Evolutionary conservation across 2,888 invertebrate genomes (phyloP), one percentile per base, ranked within the genome.

Genomic region (Tetranychus piercei): DNA sequence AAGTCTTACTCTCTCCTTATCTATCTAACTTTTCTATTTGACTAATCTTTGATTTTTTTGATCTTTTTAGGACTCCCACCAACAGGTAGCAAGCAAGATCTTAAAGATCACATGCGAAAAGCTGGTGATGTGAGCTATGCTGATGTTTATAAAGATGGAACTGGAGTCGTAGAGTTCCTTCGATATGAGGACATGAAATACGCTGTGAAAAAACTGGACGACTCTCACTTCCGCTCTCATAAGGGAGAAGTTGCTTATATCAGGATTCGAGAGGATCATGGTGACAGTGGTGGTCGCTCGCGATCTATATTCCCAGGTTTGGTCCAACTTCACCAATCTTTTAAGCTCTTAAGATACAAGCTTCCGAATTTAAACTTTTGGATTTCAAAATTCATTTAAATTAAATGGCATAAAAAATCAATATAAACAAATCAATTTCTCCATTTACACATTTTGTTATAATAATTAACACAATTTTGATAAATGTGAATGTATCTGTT

Each of bases 51-150:
- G 23, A 23, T 65, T 44, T 45, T 74, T 20, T 23, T 44, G 4
- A 71, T 20, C 2, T 23, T 23, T 23, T 20, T 11, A 73, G 77
- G 77, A 18, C 84, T 94, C 75, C 93, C 93, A 18, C 88, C 90
- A 0, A 90, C 91, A 70, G 93, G 93, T 2, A 92, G 91, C 76
- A 93, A 93, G 93, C 92, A 94, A 84, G 96, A 97, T 83, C 85
- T 99, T 74, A 73, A 99, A 83, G 97, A 99, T 84, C 97, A 99
- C 83, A 97, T 97, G 96, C 87, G 97, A 73, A 97, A 97, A 83
- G 97, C 97, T 0, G 97, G 99, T 15, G 97, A 99, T 84, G 96
- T 99, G 6, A 97, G 96, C 84, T 99, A 94, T 84, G 95, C 97
- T 0, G 97, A 99, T 85, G 92, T 94, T 0, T 96, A 93, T 85